Conservation (phyloP, 35 echinoderm and acorn worm genomes). For the Patiria miniata region DNA sequence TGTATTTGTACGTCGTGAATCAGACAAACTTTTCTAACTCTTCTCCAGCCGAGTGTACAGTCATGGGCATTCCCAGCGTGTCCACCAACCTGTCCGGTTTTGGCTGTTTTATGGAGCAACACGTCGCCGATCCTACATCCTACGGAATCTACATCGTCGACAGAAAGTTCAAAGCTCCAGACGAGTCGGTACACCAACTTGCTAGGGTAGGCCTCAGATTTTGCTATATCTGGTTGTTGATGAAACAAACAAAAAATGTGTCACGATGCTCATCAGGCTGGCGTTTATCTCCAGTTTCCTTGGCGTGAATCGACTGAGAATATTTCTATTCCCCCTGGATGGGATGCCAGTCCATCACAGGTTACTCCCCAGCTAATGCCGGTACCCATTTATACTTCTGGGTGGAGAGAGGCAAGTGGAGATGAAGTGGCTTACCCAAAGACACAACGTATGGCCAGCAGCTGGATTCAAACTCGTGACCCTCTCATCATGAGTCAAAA, state of each 20-base stretch:
- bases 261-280: not conserved
- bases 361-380: too few species aligned
- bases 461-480: too few species aligned
- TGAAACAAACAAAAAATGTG: not conserved
- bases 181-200: slow-evolving; percentile 89
- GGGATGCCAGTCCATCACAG: too few species aligned
- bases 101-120: slow-evolving; percentile 91
- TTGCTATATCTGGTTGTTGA: not conserved
- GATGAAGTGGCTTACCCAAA: too few species aligned
- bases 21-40: not conserved
- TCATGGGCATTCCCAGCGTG: slow-evolving; percentile 98
- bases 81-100: slow-evolving; percentile 95
- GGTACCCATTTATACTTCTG: too few species aligned
- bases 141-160: slow-evolving; percentile 97
- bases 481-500: too few species aligned
- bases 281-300: too few species aligned
- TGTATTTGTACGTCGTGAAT: not conserved
- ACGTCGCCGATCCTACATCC: slow-evolving; percentile 94
- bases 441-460: too few species aligned
- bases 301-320: too few species aligned
- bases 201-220: slow-evolving; percentile 59
- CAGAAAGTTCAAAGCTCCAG: slow-evolving; percentile 70
- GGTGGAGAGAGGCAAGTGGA: too few species aligned
- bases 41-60: slow-evolving; percentile 93
- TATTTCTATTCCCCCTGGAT: too few species aligned